These are phyloP conservation scores for Dendropsophus ebraccatus DNA, from an alignment of 2,113 vertebrate species.

Conservation along the genomic window DNA sequence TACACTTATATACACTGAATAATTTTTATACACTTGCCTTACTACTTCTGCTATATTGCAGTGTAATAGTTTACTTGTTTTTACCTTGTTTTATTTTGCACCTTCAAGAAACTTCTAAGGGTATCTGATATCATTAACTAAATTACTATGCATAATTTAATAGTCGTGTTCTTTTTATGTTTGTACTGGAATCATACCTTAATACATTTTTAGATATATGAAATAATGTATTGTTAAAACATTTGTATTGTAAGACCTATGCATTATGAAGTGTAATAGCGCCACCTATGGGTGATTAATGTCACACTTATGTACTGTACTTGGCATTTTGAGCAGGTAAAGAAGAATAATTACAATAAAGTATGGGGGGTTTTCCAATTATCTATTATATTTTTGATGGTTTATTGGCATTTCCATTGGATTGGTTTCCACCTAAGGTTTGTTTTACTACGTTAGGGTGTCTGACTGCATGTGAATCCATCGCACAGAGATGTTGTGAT, in stretches of 20 bases:
- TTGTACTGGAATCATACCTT: not conserved
- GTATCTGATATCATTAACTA: too few relatives aligned
- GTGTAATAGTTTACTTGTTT: not conserved
- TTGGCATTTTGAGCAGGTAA: not conserved
- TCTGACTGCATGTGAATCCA: too few relatives aligned
- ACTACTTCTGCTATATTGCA: not conserved
- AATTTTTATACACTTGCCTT: not conserved
- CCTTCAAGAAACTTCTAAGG: too few relatives aligned
- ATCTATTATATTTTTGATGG: not conserved
- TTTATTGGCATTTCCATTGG: not conserved
- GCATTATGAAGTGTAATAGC: not conserved
- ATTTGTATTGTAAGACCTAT: not conserved
- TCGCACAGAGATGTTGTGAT: too few relatives aligned
- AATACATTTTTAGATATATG: not conserved
- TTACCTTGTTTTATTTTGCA: too few relatives aligned
- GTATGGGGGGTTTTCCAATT: not conserved
- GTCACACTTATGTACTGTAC: not conserved
- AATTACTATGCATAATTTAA: not conserved
- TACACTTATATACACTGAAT: not conserved
- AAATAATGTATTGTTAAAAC: not conserved
- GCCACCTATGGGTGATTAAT: slow-evolving; percentile 2
- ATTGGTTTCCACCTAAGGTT: too few relatives aligned
- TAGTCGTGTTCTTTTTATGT: not conserved
- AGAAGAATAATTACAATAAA: not conserved
- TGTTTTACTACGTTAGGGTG: too few relatives aligned